These are phyloP conservation scores for Rhamphomyia laevipes DNA, from an alignment of 2,888 invertebrate species.

Conservation along the genomic window DNA sequence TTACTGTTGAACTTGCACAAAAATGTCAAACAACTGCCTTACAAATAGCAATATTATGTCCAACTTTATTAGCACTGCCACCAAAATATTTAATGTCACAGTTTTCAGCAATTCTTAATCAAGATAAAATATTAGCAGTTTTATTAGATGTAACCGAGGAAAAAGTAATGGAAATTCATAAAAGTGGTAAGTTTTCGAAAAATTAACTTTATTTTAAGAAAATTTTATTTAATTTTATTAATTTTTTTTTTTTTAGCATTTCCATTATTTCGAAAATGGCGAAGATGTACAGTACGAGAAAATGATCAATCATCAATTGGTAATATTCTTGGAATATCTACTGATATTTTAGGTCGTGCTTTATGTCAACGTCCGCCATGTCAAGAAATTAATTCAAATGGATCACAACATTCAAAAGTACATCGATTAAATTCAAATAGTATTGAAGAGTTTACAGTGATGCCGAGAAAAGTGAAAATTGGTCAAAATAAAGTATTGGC, in stretches of 20 bases:
- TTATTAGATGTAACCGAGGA: conserved; percentile 66
- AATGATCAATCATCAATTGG: conserved; percentile 76
- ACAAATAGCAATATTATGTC: conserved; percentile 71
- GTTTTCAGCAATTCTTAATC: conserved; percentile 33
- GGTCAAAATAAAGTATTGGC: conserved; percentile 75
- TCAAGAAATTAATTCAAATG: conserved; percentile 57
- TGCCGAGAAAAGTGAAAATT: conserved; percentile 35
- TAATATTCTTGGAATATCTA: conserved; percentile 70
- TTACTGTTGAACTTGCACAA: conserved; percentile 39
- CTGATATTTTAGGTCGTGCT: conserved; percentile 57
- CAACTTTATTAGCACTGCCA: conserved; percentile 49
- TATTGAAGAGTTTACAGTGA: conserved; percentile 35
- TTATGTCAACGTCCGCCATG: conserved; percentile 44
- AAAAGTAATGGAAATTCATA: conserved; percentile 55
- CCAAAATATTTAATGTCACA: conserved; percentile 33
- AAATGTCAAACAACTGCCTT: conserved; percentile 52
- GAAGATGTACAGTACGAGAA: conserved; percentile 65
- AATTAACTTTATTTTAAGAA: background rate
- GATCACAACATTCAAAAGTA: conserved; percentile 15
- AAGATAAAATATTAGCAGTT: conserved; percentile 67
- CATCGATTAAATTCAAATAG: conserved; percentile 31
- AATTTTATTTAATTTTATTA: conserved; percentile 4
- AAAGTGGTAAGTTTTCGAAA: conserved; percentile 42
- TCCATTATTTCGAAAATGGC: conserved; percentile 66
- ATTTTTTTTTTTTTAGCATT: conserved; percentile 38